These are phyloP conservation scores for Riptortus pedestris DNA, from an alignment of 1,140 invertebrate genomes.

Conservation along the genomic window DNA sequence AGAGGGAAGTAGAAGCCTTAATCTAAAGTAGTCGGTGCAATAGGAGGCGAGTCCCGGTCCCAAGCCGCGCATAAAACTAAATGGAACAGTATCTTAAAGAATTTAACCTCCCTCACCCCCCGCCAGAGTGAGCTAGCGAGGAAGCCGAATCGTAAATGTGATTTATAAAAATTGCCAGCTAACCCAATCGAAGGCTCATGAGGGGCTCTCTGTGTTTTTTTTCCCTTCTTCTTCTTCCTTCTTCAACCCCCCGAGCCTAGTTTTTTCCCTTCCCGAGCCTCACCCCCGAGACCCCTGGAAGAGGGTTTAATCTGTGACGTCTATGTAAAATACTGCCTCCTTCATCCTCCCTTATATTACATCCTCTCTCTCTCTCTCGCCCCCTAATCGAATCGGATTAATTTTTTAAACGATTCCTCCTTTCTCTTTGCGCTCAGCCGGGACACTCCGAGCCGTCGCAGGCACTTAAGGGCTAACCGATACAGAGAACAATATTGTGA, in stretches of 20 bases:
- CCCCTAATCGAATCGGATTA: conserved; percentile 26
- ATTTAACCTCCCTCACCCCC: conserved; percentile 28
- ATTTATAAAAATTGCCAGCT: conserved; percentile 33
- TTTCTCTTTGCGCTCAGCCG: not conserved
- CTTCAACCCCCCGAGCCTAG: conserved; percentile 10
- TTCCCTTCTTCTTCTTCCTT: no score
- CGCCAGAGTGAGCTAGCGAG: not conserved
- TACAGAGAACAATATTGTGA: conserved; percentile 12
- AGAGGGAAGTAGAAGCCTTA: not conserved
- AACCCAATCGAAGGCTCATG: conserved; percentile 30
- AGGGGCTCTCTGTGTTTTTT: conserved; percentile 16
- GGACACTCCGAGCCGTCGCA: not conserved
- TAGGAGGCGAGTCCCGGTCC: conserved; percentile 18
- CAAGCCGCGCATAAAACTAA: conserved; percentile 30
- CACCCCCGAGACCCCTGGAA: conserved; percentile 16
- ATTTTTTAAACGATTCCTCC: conserved; percentile 24
- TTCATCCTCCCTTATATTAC: not conserved
- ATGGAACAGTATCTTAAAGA: conserved; percentile 32
- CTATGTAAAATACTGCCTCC: conserved; percentile 24
- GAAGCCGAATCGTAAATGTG: conserved; percentile 31
- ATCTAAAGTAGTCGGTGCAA: not conserved
- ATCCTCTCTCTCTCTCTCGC: not conserved
- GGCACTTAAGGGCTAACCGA: not conserved
- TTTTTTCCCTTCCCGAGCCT: conserved; percentile 16
- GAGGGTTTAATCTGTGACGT: conserved; percentile 29